phyloP scores from a whole-genome alignment of 2,888 invertebrate genomes.

The Rotaria macrura region DNA sequence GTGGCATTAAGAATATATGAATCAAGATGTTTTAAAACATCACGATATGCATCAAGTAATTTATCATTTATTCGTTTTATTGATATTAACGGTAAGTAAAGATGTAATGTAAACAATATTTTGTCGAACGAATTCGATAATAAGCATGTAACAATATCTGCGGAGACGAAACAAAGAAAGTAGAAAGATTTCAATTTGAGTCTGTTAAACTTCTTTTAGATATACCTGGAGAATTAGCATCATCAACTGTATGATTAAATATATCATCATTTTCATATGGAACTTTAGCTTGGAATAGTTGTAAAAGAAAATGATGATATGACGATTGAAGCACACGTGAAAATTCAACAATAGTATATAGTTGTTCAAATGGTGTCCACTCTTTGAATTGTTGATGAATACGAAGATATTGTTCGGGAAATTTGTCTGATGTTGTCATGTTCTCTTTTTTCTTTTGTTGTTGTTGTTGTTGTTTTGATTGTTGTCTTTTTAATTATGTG shows the following conservation, averaged over 20 bases:
- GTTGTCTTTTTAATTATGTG: background rate
- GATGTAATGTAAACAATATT: background rate
- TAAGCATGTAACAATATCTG: background rate
- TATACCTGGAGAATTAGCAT: background rate
- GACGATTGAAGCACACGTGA: background rate
- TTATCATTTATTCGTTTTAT: background rate
- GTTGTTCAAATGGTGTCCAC: background rate
- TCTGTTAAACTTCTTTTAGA: background rate
- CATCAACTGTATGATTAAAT: background rate
- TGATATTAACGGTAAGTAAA: slow-evolving; percentile 4
- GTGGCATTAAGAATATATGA: background rate
- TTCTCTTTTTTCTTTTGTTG: background rate
- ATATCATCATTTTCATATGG: background rate
- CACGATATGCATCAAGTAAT: background rate
- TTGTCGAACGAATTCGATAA: background rate
- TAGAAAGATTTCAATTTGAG: no score
- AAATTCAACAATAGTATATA: background rate
- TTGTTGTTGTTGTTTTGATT: background rate
- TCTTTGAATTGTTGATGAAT: background rate
- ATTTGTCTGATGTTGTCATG: background rate
- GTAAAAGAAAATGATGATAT: background rate
- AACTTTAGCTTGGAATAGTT: background rate
- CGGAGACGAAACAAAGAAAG: background rate
- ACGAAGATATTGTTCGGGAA: background rate
- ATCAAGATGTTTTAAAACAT: background rate